Percentiles rank a stretch among this genome's conserved stretches.
Conservation (phyloP, 2,113 vertebrate species). For the Glareola pratincola region DNA sequence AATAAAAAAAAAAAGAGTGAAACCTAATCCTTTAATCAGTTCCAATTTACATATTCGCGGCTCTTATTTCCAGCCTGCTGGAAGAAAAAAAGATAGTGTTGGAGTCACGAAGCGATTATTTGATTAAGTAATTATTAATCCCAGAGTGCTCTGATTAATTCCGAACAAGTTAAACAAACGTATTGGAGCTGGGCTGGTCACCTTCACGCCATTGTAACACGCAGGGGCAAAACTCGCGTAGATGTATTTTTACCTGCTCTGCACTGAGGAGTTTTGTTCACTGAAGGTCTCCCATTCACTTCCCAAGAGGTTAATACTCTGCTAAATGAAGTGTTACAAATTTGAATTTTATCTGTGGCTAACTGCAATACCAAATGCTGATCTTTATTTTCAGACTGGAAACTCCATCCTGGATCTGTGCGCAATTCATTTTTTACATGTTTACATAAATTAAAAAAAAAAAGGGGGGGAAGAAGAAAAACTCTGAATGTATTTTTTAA, state of each 20-base stretch:
- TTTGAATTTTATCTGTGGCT: slow-evolving; percentile 72
- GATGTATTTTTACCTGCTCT: slow-evolving; percentile 60
- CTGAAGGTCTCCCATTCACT: slow-evolving; percentile 54
- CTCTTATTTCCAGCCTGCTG: slow-evolving; percentile 75
- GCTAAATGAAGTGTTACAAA: slow-evolving; percentile 76
- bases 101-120: slow-evolving; percentile 78
- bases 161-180: slow-evolving; percentile 75
- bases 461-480: neutral
- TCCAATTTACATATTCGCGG: slow-evolving; percentile 89
- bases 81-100: slow-evolving; percentile 72
- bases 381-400: slow-evolving; percentile 39
- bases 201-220: slow-evolving; percentile 43
- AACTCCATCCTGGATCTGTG: neutral
- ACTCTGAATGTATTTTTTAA: neutral
- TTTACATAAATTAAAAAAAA: neutral
- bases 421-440: neutral
- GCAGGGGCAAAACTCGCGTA: neutral
- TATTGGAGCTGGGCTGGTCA: slow-evolving; percentile 44
- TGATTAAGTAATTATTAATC: slow-evolving; percentile 88
- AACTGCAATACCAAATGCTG: slow-evolving; percentile 72
- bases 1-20: slow-evolving; percentile 78
- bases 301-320: slow-evolving; percentile 71
- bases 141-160: slow-evolving; percentile 77
- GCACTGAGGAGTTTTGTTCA: slow-evolving; percentile 68
- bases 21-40: slow-evolving; percentile 89